Evolutionary conservation across 2,888 invertebrate genomes (phyloP).

Genomic region (Drosophila meridionalis): DNA sequence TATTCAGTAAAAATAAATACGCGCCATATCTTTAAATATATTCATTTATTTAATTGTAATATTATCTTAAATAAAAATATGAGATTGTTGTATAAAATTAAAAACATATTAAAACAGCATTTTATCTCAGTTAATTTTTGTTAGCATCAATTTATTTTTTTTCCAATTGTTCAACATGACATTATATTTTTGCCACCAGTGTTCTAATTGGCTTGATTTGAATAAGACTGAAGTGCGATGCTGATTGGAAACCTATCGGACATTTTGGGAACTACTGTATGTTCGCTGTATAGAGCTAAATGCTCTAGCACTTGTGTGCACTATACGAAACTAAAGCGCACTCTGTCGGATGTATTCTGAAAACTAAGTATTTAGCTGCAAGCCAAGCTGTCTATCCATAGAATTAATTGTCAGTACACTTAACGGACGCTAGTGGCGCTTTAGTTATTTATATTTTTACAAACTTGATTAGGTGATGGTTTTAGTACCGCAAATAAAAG

Average conservation of each 20-base stretch:
- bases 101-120: no score
- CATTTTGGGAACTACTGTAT: background rate
- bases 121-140: no score
- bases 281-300: background rate
- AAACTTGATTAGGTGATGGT: background rate
- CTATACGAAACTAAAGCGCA: background rate
- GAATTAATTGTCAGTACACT: background rate
- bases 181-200: background rate
- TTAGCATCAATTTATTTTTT: no score
- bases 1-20: background rate
- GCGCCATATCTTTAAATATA: background rate
- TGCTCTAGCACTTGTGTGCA: background rate
- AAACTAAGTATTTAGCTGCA: background rate
- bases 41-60: background rate
- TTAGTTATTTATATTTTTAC: background rate
- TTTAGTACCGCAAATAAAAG: background rate
- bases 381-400: background rate
- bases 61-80: background rate
- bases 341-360: constrained; percentile 11
- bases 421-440: background rate
- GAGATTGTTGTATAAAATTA: no score
- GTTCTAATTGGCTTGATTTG: background rate
- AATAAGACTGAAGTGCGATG: no score
- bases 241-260: constrained; percentile 6
- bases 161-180: background rate